These are phyloP conservation scores for Mellivora capensis DNA, from an alignment of 2,113 vertebrate species.

Conservation along the genomic window DNA sequence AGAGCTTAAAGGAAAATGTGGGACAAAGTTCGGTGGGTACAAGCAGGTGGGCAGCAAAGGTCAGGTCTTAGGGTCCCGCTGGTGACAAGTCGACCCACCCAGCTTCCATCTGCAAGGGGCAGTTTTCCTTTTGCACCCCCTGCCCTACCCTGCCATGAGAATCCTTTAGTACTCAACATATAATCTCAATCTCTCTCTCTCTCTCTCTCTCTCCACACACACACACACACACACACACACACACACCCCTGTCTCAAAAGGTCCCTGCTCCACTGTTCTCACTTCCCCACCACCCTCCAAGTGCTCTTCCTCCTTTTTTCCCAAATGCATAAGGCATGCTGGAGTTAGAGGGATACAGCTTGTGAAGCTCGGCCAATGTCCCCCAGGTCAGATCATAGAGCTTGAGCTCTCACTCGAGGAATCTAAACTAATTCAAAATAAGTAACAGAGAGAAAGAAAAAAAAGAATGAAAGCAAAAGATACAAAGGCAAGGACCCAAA, in stretches of 20 bases:
- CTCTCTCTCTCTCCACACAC: no score
- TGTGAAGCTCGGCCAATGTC: background rate
- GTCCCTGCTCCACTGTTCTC: background rate
- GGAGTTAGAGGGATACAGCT: background rate
- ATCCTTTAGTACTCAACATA: background rate
- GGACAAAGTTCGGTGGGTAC: background rate
- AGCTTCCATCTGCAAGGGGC: background rate
- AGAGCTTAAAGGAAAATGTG: background rate
- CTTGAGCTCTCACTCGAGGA: background rate
- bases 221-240: background rate
- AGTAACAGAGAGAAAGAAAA: background rate
- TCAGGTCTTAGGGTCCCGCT: background rate
- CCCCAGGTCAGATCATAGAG: background rate
- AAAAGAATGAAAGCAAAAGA: slow-evolving; percentile 1
- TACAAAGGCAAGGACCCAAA: slow-evolving; percentile 38
- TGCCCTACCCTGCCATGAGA: no score
- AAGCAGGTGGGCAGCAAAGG: background rate
- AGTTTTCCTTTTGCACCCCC: background rate
- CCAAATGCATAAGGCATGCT: background rate
- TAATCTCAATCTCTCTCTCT: background rate
- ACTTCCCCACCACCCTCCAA: background rate
- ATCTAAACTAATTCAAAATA: slow-evolving; percentile 4
- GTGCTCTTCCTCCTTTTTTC: background rate
- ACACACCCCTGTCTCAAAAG: background rate
- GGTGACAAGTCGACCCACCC: background rate